Evolutionary conservation across 2,888 invertebrate species (phyloP), one percentile per base, ranked within the genome.

Genomic region (Zygothrica quintamaculata): DNA sequence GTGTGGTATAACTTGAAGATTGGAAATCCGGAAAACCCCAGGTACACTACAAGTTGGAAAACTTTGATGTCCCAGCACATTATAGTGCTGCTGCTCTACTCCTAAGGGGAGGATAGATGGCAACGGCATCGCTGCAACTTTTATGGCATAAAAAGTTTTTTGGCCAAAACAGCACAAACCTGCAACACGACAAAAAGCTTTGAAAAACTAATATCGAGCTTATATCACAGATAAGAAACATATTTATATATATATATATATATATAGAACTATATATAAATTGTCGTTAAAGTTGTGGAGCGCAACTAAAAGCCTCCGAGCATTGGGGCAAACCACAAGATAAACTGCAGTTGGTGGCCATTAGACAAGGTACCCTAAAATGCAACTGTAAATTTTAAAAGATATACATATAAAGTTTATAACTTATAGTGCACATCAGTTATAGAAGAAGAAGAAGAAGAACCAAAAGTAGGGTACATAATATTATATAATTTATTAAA

Each of bases 401-500:
- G 18, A 22, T 22, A 22, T 22, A 22, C 5, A 22, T 22, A 22
- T 22, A 22, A 22, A 22, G 18, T 5, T 3, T 36, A 48, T 43
- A 65, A 29, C 22, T 44, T 22, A 1, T 7, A 16, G 26, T 1
- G 15, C 61, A 34, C 18, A 15, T 29, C 29, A n/a, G 29, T 2
- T 29, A n/a, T 13, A 13, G 11, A 0, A 7, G n/a, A 7, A 11
- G 13, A 1, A 37, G 13, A 9, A 36, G 26, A 36, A 43, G 16
- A n/a, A n/a, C n/a, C n/a, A n/a, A n/a, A n/a, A n/a, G n/a, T n/a
- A n/a, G n/a, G n/a, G n/a, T n/a, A n/a, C 9, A 37, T 1, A 55
- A 39, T 36, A 7, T 33, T 25, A 3, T 26, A 60, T 86, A 61
- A 84, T 71, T 77, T 80, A 77, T 86, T 64, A 65, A 74, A 60